Conservation (phyloP, 37 sponge, comb jelly and placozoan species). For the Cliona cf. orientalis region DNA sequence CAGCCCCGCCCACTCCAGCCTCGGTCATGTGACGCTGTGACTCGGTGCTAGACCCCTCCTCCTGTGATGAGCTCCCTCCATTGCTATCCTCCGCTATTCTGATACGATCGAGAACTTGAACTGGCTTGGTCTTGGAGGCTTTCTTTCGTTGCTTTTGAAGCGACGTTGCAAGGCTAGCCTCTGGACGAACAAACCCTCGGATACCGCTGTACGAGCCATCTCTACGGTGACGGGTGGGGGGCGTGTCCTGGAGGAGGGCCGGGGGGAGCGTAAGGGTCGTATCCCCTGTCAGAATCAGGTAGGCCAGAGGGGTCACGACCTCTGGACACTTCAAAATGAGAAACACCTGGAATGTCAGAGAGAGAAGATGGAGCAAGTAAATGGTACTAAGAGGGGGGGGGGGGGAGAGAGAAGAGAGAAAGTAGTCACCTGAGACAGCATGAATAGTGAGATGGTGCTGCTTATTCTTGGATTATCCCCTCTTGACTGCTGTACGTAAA, state of each 20-base stretch:
- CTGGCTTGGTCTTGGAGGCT: background rate
- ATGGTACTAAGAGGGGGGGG: slow-evolving; percentile 7
- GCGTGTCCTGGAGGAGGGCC: slow-evolving; percentile 36
- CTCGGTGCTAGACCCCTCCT: slow-evolving; percentile 45
- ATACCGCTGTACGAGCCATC: slow-evolving; percentile 21
- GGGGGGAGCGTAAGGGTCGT: slow-evolving; percentile 41
- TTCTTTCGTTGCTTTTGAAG: background rate
- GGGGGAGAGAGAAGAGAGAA: slow-evolving; percentile 5
- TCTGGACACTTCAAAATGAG: slow-evolving; percentile 50
- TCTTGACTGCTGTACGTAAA: slow-evolving; percentile 33
- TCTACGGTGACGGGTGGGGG: slow-evolving; percentile 12
- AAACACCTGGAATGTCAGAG: slow-evolving; percentile 58
- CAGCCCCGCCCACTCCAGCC: background rate
- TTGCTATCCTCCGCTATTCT: background rate
- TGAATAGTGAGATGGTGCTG: slow-evolving; percentile 80
- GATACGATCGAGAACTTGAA: background rate
- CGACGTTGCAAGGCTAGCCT: slow-evolving; percentile 28
- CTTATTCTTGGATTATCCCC: slow-evolving; percentile 74
- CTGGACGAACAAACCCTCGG: slow-evolving; percentile 49
- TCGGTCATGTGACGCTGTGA: slow-evolving; percentile 20
- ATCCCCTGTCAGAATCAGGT: slow-evolving; percentile 70
- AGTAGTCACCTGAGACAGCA: slow-evolving; percentile 86
- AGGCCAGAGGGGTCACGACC: slow-evolving; percentile 58
- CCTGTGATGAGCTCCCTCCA: background rate
- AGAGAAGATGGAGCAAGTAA: background rate